These are phyloP conservation scores for Syrmaticus mikado DNA, from an alignment of 2,113 vertebrate species.

Conservation along the genomic window DNA sequence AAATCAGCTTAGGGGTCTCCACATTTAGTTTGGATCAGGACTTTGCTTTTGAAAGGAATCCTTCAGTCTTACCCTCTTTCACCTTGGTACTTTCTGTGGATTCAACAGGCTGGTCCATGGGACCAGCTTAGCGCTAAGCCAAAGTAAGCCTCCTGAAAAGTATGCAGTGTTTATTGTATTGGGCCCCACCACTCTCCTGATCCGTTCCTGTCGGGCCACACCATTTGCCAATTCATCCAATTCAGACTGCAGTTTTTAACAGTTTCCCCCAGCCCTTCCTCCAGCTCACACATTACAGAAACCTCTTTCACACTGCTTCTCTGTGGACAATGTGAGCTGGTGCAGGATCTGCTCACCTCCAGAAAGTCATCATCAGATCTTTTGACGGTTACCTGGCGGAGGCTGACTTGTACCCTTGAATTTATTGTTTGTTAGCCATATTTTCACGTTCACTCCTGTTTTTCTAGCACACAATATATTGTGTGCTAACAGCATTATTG, in stretches of 20 bases:
- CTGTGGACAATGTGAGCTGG: background rate
- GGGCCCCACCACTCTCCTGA: constrained; percentile 5
- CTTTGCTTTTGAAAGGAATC: constrained; percentile 39
- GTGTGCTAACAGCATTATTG: background rate
- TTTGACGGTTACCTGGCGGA: background rate
- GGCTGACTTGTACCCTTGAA: background rate
- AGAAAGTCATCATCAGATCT: background rate
- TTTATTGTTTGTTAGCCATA: background rate
- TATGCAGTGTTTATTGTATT: constrained; percentile 39
- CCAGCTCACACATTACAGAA: background rate
- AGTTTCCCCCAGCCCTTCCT: background rate
- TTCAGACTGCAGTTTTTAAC: constrained; percentile 12
- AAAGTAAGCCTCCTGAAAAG: constrained; percentile 52
- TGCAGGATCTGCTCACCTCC: background rate
- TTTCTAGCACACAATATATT: background rate
- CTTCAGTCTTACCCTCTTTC: background rate
- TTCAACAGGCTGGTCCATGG: constrained; percentile 5
- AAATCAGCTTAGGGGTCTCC: constrained; percentile 35
- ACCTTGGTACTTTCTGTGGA: constrained; percentile 39
- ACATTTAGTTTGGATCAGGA: constrained; percentile 36
- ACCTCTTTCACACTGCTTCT: background rate
- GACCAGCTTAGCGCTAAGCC: background rate
- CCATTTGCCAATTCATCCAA: background rate
- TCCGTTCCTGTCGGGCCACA: background rate
- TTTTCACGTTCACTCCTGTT: background rate